Conservation (phyloP, 30 jellyfish, hydroid and myxozoan species). For the Mastigias papua region DNA sequence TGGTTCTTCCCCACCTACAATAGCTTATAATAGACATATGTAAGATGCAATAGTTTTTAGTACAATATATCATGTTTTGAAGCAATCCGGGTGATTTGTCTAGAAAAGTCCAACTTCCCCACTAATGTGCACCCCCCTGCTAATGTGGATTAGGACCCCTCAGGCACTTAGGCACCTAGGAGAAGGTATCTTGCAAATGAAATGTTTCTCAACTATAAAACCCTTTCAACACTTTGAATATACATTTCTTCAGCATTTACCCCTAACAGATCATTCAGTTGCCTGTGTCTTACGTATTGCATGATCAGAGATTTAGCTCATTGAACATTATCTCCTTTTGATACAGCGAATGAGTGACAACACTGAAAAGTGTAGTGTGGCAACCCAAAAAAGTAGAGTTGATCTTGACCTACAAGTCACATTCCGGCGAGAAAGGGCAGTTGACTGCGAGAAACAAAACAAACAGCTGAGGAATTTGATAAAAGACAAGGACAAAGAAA, state of each 20-base stretch:
- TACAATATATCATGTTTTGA: neutral
- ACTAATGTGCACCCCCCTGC: neutral
- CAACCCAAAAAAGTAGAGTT: slow-evolving; percentile 8
- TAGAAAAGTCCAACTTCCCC: neutral
- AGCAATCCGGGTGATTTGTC: neutral
- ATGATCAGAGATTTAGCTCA: neutral
- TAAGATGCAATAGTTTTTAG: neutral
- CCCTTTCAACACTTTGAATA: too few relatives aligned
- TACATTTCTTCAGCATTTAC: too few relatives aligned
- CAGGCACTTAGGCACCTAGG: too few relatives aligned
- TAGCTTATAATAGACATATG: neutral
- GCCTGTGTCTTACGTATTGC: neutral
- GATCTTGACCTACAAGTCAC: slow-evolving; percentile 17
- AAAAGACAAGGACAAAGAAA: slow-evolving; percentile 11
- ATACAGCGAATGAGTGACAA: slow-evolving; percentile 20
- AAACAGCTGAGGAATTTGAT: slow-evolving; percentile 2
- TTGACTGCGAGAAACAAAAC: slow-evolving; percentile 10
- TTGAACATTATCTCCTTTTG: slow-evolving; percentile 1
- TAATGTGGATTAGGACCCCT: neutral
- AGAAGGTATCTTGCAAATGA: too few relatives aligned
- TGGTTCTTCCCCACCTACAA: neutral
- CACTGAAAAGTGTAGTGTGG: slow-evolving; percentile 22
- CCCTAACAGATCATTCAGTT: too few relatives aligned
- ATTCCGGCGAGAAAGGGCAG: slow-evolving; percentile 1
- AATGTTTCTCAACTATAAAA: too few relatives aligned